Base-by-base conservation (phyloP, 2,888 invertebrate genomes). In the Sicus ferrugineus region DNA sequence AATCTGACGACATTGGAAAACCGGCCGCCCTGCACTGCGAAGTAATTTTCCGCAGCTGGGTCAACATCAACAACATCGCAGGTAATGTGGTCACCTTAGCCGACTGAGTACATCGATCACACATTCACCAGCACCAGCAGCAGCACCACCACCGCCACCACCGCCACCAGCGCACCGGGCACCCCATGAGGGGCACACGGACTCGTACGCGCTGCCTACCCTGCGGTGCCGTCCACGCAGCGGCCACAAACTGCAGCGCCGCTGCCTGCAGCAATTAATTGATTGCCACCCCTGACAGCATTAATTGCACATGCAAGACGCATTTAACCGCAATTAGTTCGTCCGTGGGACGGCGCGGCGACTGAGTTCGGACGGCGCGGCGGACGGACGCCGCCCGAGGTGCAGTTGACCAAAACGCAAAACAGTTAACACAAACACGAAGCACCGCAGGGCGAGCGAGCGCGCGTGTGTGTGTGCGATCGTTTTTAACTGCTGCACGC, bases 261-360 rank as follows among this genome's bases (percentile, higher is more conserved):
- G 30, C 14, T 28, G n/a, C 61, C 34, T 14, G 34, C n/a, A 31
- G 64, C 64, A 64, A 64, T 64, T 64, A 64, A 64, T 64, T 64
- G 64, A 64, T 48, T 52, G 50, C 71, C 73, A 73, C 73, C 74
- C 75, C 72, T 73, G 73, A 72, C 70, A 14, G 69, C 68, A 73
- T 72, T 73, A 73, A 74, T 74, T 72, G 73, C 73, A 75, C 61
- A 61, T 61, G 64, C 52, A 30, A 82, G 80, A 77, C 77, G 80
- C 80, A 80, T 81, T 82, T 82, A 82, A 82, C 81, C 82, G 81
- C 82, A 82, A 82, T 82, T 82, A 82, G 81, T 82, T 79, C 80
- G 78, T 81, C 80, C 81, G 82, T 81, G 77, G 81, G 81, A 80
- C 80, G 79, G 77, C 79, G 81, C 80, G 79, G 77, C 79, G 81